Evolutionary conservation across 2,797 vertebrate species (phyloP), one percentile per base, ranked within the genome.

Genomic region (Anguilla pacifica): DNA sequence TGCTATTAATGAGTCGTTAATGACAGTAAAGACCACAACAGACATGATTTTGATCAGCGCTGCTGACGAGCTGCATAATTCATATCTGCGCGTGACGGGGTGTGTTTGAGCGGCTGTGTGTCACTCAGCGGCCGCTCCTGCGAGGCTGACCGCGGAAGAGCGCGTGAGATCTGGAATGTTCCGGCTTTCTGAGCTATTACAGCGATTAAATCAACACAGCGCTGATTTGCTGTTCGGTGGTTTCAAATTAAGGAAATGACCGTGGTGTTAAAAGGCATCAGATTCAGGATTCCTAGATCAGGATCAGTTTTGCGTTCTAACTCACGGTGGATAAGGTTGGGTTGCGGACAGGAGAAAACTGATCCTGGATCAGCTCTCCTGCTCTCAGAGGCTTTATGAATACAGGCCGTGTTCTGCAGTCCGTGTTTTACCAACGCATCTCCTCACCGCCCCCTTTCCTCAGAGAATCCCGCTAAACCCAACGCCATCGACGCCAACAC

Each of bases 391-490:
- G 59, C 59, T 61, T 61, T 61, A 61, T 61, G 59, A 19, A 2
- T 61, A 70, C 77, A 43, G 77, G 15, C 81, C 81, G 2, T n/a
- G 81, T 11, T n/a, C 81, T 51, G 19, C 10, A 11, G 11, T 11
- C 82, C 5, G 25, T 53, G 28, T 28, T 83, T 6, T 46, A 0
- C 28, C 25, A 46, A 61, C 77, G n/a, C 22, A 19, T 49, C 74
- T n/a, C 74, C 25, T 57, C 1, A 19, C 88, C 39, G 57, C 89
- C 35, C 86, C 85, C 46, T 35, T 64, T 39, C 84, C 53, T 82
- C 91, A 98, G 97, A 97, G 67, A 95, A 94, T 3, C 25, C 93
- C 61, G 93, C 92, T 87, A 97, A 95, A 92, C 89, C 92, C 0
- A 93, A 94, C 83, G 90, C 84, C 2, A 91, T 94, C 79, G 91